Percentiles rank a stretch among this genome's conserved stretches.
Conservation (phyloP, 2,888 invertebrate genomes). For the Trachelus stipa region DNA sequence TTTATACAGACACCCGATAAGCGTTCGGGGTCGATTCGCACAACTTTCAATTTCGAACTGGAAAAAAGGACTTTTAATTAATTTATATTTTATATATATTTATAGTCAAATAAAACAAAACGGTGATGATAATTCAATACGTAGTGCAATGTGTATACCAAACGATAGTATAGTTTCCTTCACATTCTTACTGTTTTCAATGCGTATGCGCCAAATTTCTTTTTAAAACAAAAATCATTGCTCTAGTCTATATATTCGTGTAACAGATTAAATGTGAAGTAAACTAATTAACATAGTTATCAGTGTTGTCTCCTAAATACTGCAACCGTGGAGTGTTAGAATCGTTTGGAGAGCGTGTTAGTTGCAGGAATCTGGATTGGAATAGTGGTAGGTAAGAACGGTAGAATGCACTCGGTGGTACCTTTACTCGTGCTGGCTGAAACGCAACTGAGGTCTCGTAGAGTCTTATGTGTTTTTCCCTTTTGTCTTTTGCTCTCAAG, state of each 20-base stretch:
- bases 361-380: constrained; percentile 29
- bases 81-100: background rate
- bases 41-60: background rate
- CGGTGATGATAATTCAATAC: background rate
- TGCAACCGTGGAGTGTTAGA: constrained; percentile 44
- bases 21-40: background rate
- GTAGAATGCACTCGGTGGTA: constrained; percentile 62
- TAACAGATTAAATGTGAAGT: constrained; percentile 3
- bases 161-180: constrained; percentile 5
- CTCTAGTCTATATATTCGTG: background rate
- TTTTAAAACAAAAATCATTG: background rate
- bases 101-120: background rate
- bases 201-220: background rate
- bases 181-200: background rate
- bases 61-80: background rate
- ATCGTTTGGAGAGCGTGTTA: constrained; percentile 40
- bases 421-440: constrained; percentile 69
- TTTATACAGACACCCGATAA: background rate
- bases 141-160: constrained; percentile 4
- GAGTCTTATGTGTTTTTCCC: constrained; percentile 71
- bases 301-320: constrained; percentile 40
- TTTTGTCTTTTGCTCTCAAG: constrained; percentile 68
- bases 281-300: constrained; percentile 2
- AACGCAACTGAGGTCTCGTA: constrained; percentile 75
- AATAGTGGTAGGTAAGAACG: constrained; percentile 28